Conservation (phyloP, 1,140 invertebrate genomes). For the Heliconius eleuchia region DNA sequence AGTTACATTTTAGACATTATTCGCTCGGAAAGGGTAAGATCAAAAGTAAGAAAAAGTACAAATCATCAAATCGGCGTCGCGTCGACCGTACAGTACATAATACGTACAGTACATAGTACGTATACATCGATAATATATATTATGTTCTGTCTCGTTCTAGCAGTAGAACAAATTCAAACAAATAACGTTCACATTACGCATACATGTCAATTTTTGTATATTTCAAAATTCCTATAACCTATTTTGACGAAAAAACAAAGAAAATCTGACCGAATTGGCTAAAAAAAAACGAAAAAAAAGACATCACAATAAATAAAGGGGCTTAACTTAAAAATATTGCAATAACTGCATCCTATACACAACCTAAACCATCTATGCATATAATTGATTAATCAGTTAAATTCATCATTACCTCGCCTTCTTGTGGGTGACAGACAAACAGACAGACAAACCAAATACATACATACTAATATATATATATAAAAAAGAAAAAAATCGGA, state of each 20-base stretch:
- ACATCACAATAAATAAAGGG: slow-evolving; percentile 72
- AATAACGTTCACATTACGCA: neutral
- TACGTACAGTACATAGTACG: too few relatives aligned
- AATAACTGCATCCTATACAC: slow-evolving; percentile 58
- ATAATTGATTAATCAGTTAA: slow-evolving; percentile 11
- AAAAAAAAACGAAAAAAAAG: slow-evolving; percentile 46
- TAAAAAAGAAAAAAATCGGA: neutral
- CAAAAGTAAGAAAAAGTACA: too few relatives aligned
- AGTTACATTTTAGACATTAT: too few relatives aligned
- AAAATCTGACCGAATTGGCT: slow-evolving; percentile 25
- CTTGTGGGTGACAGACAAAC: neutral
- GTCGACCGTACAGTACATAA: too few relatives aligned
- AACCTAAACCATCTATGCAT: slow-evolving; percentile 49
- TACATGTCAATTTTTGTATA: slow-evolving; percentile 3
- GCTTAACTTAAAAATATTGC: slow-evolving; percentile 56
- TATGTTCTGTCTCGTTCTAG: neutral
- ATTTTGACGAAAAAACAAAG: neutral
- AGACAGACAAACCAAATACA: slow-evolving; percentile 3
- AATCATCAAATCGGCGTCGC: too few relatives aligned
- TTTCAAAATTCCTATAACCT: neutral
- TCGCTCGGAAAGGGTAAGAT: too few relatives aligned
- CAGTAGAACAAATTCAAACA: neutral
- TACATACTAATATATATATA: neutral
- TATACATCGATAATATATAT: too few relatives aligned
- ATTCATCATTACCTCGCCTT: slow-evolving; percentile 1